phyloP scores from a whole-genome alignment of 2,113 vertebrate species.

The Macrotis lagotis region DNA sequence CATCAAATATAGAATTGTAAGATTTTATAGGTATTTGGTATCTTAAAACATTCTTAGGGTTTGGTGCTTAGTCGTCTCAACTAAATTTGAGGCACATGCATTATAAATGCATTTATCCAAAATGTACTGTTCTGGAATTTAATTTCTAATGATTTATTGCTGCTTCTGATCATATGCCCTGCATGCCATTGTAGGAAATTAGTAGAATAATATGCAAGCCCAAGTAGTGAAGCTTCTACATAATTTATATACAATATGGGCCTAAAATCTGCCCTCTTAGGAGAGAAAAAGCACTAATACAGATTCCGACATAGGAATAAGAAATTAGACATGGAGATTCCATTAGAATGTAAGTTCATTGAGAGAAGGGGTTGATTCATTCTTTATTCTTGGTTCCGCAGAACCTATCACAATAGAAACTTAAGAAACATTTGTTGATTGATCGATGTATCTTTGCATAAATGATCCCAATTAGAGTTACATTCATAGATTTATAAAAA shows the following conservation, averaged over 20 bases:
- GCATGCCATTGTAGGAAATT: slow-evolving; percentile 59
- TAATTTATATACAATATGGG: slow-evolving; percentile 13
- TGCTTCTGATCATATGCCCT: slow-evolving; percentile 67
- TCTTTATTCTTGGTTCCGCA: neutral
- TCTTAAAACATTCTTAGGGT: neutral
- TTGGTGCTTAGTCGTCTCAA: slow-evolving; percentile 32
- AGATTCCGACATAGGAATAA: neutral
- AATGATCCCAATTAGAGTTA: neutral
- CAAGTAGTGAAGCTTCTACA: slow-evolving; percentile 37
- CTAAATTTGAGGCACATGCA: slow-evolving; percentile 45
- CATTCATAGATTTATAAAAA: neutral
- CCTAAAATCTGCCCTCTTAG: slow-evolving; percentile 12
- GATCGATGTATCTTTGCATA: neutral
- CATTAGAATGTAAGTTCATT: neutral
- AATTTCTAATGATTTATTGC: slow-evolving; percentile 72
- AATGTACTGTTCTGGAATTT: slow-evolving; percentile 57
- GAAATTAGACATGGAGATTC: neutral
- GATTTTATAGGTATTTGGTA: slow-evolving; percentile 2
- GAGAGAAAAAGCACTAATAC: slow-evolving; percentile 27
- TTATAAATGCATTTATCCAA: slow-evolving; percentile 62
- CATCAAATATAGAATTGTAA: neutral
- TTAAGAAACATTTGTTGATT: neutral
- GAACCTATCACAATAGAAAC: neutral
- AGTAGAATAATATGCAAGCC: slow-evolving; percentile 62
- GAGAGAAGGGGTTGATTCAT: neutral